These are phyloP conservation scores for Emesis furor DNA, from an alignment of 2,888 invertebrate genomes.

Conservation along the genomic window DNA sequence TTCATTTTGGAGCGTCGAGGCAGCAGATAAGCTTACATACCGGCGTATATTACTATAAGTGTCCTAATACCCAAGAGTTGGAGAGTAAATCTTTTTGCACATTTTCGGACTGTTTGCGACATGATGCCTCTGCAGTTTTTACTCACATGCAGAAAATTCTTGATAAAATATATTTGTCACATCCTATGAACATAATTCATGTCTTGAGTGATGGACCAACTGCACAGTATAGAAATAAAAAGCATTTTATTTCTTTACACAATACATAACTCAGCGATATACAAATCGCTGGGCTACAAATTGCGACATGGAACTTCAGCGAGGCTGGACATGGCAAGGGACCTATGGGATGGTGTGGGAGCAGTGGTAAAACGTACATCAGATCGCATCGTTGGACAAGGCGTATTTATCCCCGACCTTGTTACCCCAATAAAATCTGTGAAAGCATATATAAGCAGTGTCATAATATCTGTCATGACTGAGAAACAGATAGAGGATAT, in stretches of 20 bases:
- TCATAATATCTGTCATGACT: neutral
- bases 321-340: neutral
- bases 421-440: neutral
- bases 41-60: slow-evolving; percentile 17
- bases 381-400: neutral
- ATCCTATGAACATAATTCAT: slow-evolving; percentile 11
- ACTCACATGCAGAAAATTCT: slow-evolving; percentile 21
- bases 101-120: slow-evolving; percentile 21
- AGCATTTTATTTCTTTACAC: neutral
- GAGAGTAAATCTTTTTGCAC: slow-evolving; percentile 19
- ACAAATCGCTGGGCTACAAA: neutral
- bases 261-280: neutral
- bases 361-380: neutral
- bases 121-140: slow-evolving; percentile 22
- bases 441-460: neutral
- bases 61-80: slow-evolving; percentile 14
- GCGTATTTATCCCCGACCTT: neutral
- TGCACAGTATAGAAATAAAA: neutral
- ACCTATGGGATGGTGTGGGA: neutral
- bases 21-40: slow-evolving; percentile 23
- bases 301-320: slow-evolving; percentile 4
- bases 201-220: too few relatives aligned
- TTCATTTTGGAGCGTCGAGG: slow-evolving; percentile 14
- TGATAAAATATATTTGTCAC: slow-evolving; percentile 10
- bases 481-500: neutral